Evolutionary conservation across 2,888 invertebrate genomes (phyloP).

Genomic region (Eurytoma californica): DNA sequence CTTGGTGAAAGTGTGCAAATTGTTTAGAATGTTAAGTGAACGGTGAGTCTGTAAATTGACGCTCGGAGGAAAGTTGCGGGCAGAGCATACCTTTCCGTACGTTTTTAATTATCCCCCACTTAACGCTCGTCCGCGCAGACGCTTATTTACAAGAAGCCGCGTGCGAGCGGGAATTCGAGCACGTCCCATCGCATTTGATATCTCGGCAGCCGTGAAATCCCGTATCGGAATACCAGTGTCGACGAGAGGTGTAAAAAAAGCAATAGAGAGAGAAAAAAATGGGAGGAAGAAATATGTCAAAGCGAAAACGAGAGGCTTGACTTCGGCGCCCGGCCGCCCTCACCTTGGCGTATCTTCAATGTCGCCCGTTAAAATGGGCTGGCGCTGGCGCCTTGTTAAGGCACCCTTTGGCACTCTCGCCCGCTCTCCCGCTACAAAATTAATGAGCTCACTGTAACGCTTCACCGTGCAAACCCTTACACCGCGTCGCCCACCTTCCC

Average conservation of each 20-base stretch:
- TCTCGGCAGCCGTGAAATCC: not conserved
- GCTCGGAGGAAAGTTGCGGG: too few relatives aligned
- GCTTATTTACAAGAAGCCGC: conserved; percentile 4
- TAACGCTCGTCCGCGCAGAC: not conserved
- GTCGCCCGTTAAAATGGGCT: conserved; percentile 70
- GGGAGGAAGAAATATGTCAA: conserved; percentile 40
- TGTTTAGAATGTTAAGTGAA: too few relatives aligned
- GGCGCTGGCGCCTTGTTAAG: conserved; percentile 70
- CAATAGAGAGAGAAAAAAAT: not conserved
- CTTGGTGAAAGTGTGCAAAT: too few relatives aligned
- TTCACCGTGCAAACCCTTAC: conserved; percentile 71
- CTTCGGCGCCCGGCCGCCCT: conserved; percentile 39
- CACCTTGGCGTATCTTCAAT: conserved; percentile 64
- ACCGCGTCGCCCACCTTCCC: conserved; percentile 54
- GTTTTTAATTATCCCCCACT: conserved; percentile 3
- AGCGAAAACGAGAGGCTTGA: conserved; percentile 29
- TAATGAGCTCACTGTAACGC: conserved; percentile 74
- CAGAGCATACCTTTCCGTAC: not conserved
- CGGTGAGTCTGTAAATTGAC: too few relatives aligned
- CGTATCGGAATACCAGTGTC: conserved; percentile 28
- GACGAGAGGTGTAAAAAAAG: not conserved
- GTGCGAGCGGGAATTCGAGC: not conserved
- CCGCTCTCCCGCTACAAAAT: conserved; percentile 68
- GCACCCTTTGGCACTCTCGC: conserved; percentile 66
- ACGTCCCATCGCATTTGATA: not conserved